Conservation (phyloP, 2,888 invertebrate genomes). For the Lepetodrilus schrolli region DNA sequence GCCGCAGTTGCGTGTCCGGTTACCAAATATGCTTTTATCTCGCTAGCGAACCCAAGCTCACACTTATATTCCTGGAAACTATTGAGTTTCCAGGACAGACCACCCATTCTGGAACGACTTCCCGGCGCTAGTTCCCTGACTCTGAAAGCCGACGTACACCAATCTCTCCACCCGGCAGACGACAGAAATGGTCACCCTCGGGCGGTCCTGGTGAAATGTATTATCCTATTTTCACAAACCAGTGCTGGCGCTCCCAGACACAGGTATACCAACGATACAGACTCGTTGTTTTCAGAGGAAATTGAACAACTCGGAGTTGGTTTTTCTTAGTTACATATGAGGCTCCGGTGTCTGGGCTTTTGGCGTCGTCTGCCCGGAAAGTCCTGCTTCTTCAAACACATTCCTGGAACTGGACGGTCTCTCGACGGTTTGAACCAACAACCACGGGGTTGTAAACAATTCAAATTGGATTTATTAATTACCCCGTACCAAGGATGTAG, state of each 20-base stretch:
- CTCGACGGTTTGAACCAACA: not conserved
- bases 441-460: not conserved
- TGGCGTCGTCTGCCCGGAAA: not conserved
- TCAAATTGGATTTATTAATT: slow-evolving; percentile 14
- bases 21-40: slow-evolving; percentile 25
- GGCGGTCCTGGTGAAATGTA: not conserved
- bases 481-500: not conserved
- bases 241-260: not conserved
- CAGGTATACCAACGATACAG: not conserved
- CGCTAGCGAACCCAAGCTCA: slow-evolving; percentile 3
- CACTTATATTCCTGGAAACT: not conserved
- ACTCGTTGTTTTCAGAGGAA: slow-evolving; percentile 14
- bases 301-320: not conserved
- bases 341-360: not conserved
- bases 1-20: slow-evolving; percentile 14
- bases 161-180: not conserved
- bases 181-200: not conserved
- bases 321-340: not conserved
- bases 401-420: not conserved
- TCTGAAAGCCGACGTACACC: not conserved
- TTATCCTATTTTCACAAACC: not conserved
- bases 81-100: not conserved
- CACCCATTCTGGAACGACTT: slow-evolving; percentile 20
- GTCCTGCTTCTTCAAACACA: slow-evolving; percentile 8
- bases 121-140: too few species aligned